A percentile compares a stretch with the other conserved stretches of the same genome.
phyloP scores from a whole-genome alignment of 2,888 invertebrate species.

The Meteorus cinctellus region DNA sequence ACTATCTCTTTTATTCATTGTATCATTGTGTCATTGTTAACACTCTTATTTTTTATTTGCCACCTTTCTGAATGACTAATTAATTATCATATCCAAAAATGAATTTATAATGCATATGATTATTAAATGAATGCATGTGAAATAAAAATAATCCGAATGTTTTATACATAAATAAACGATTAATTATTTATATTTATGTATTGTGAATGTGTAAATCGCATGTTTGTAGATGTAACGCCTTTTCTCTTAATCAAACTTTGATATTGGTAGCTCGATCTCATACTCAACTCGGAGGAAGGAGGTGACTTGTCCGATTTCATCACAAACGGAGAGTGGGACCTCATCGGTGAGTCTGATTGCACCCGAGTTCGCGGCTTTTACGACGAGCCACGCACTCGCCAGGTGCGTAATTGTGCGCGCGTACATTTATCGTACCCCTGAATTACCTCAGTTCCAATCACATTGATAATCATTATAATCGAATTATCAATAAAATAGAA shows the following conservation, averaged over 20 bases:
- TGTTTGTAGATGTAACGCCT: conserved; percentile 58
- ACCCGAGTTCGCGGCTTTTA: conserved; percentile 48
- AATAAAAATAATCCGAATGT: neutral
- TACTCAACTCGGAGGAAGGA: conserved; percentile 93
- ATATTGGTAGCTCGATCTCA: conserved; percentile 90
- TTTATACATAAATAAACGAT: neutral
- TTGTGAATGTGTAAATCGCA: conserved; percentile 27
- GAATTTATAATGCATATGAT: neutral
- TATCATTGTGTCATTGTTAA: neutral
- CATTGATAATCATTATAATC: neutral
- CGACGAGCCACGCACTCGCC: conserved; percentile 46
- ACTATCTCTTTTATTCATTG: neutral
- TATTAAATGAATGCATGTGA: neutral
- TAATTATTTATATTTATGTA: conserved; percentile 18
- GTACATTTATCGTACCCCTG: conserved; percentile 27
- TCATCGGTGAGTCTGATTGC: conserved; percentile 86
- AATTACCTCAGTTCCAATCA: neutral
- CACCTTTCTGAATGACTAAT: neutral
- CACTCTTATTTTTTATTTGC: neutral
- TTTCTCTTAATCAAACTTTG: conserved; percentile 69
- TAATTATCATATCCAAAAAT: neutral
- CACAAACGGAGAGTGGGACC: conserved; percentile 99
- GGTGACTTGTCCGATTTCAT: conserved; percentile 98
- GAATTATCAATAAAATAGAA: too few species aligned
- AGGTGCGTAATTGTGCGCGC: conserved; percentile 46